Percentiles rank a stretch among this genome's conserved stretches.
Conservation (phyloP, 2,113 vertebrate genomes). For the Nesogale talazaci region DNA sequence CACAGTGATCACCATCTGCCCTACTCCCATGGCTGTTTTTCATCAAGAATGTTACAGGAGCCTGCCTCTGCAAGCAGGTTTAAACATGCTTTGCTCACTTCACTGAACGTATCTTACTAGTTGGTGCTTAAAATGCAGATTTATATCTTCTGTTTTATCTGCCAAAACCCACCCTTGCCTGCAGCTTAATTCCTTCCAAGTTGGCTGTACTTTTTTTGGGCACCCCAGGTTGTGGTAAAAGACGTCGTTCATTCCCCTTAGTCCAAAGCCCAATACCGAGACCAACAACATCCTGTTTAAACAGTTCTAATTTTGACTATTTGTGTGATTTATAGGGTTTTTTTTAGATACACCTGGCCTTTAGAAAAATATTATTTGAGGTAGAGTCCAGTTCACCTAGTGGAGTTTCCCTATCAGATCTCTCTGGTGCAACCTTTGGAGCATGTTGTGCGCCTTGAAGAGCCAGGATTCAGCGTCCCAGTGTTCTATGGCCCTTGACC, state of each 20-base stretch:
- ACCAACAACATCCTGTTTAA: conserved; percentile 22
- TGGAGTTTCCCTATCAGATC: too few relatives aligned
- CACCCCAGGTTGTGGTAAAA: neutral
- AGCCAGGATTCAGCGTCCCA: too few relatives aligned
- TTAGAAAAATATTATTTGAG: too few relatives aligned
- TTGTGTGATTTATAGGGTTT: neutral
- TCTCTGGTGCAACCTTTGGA: too few relatives aligned
- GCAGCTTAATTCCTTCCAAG: conserved; percentile 40
- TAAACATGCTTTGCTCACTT: neutral
- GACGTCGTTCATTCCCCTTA: neutral
- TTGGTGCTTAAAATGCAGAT: conserved; percentile 21
- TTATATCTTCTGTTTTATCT: neutral
- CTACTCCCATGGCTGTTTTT: neutral
- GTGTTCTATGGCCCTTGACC: too few relatives aligned
- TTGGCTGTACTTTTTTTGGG: neutral
- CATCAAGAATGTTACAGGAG: neutral
- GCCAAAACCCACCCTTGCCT: conserved; percentile 9
- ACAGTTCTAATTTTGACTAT: neutral
- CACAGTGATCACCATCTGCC: neutral
- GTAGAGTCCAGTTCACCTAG: too few relatives aligned
- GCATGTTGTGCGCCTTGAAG: too few relatives aligned
- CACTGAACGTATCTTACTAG: conserved; percentile 33
- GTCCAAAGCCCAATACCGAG: neutral
- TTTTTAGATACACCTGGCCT: neutral
- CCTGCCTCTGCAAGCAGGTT: conserved; percentile 4